A percentile compares a stretch with the other conserved stretches of the same genome.
These are phyloP conservation scores for Stomatorhinus ivindoensis DNA, from an alignment of 2,113 vertebrate species.

Conservation along the genomic window DNA sequence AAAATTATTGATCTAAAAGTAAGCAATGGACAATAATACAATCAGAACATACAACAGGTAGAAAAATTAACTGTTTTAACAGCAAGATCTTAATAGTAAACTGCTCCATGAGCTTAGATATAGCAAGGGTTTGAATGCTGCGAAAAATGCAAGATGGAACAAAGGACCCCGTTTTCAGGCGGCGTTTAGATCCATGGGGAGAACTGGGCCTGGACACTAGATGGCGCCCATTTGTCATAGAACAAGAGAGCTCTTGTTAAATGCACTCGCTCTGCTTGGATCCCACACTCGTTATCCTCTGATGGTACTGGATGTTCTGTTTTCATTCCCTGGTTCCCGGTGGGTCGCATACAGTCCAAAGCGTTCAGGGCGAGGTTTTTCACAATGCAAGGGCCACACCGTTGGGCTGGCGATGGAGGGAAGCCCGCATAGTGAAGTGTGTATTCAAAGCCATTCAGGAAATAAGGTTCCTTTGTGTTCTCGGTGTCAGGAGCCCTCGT, in stretches of 20 bases:
- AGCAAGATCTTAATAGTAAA: conserved; percentile 51
- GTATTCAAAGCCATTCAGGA: conserved; percentile 50
- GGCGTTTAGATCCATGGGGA: conserved; percentile 23
- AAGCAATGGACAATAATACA: conserved; percentile 40
- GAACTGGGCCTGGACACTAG: neutral
- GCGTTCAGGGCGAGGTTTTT: neutral
- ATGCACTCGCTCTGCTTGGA: neutral
- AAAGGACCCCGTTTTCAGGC: conserved; percentile 31
- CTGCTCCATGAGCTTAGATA: conserved; percentile 63
- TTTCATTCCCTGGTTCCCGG: neutral
- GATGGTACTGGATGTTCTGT: neutral
- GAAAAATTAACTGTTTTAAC: conserved; percentile 65
- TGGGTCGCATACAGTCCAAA: neutral
- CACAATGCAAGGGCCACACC: neutral
- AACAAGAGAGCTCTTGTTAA: neutral
- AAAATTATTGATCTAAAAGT: conserved; percentile 42
- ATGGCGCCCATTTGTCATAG: neutral
- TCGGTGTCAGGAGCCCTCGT: conserved; percentile 22
- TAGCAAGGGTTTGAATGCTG: conserved; percentile 47
- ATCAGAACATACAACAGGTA: conserved; percentile 47
- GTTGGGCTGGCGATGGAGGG: neutral
- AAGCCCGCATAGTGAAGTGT: conserved; percentile 53
- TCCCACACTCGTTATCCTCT: neutral
- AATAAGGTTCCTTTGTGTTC: conserved; percentile 38
- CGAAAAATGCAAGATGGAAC: conserved; percentile 37